Evolutionary conservation across 2,888 invertebrate species (phyloP), one percentile per base, ranked within the genome.

Genomic region (Drymonia ruficornis): DNA sequence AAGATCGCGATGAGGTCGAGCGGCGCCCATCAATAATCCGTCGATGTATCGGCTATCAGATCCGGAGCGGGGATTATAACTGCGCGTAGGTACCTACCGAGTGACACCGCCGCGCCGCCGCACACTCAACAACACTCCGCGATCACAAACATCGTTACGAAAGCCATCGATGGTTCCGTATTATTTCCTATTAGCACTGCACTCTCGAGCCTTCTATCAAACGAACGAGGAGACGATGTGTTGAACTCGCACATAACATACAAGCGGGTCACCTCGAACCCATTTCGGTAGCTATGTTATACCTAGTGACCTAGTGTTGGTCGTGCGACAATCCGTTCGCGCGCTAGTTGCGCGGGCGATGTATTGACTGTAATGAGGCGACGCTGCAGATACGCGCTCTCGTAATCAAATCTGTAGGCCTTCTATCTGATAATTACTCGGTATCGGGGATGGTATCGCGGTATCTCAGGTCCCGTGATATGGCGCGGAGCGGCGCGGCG

Each of bases 391-490:
- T 81, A 83, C 45, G 76, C 76, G 76, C 84, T 87, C 85, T 84
- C 82, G 70, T 87, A 87, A 90, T 90, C 88, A 87, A 89, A 89
- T 89, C 89, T 89, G 80, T 79, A 68, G 72, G 77, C 75, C 79
- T 77, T 84, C 78, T 90, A 90, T 89, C 91, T 88, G 90, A 91
- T 90, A 90, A 89, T 89, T 88, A 86, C 74, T 76, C 72, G 71
- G 70, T 90, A 90, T 89, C 90, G 74, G 79, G 87, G 87, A 86
- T 85, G 83, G 76, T 87, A 86, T 86, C 86, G 81, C 80, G 80
- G 78, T 85, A 86, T 84, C 83, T 83, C 74, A 63, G 75, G 70
- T 72, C 73, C 72, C 61, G 68, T 69, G 85, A 86, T 83, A 85
- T 63, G 74, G n/a, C n/a, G n/a, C 23, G 23, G 23, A 23, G 7